Percentiles rank a stretch among this genome's conserved stretches.
Evolutionary conservation across 2,888 invertebrate species (phyloP).

Genomic region (Malthinus flaveolus): DNA sequence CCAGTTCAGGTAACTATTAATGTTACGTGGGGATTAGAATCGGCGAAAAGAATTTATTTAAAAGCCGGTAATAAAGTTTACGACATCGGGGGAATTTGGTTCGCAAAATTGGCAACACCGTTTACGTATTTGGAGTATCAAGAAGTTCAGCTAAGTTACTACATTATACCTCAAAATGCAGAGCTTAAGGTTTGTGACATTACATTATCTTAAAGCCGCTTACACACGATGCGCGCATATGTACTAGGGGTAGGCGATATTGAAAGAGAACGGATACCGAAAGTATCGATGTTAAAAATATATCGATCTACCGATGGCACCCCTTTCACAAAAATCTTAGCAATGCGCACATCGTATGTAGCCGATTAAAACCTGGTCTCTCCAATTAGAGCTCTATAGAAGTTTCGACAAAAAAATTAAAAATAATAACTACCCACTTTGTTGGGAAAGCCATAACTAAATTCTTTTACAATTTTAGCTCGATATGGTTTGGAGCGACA

Average conservation of each 20-base stretch:
- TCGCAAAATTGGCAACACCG: conserved; percentile 37
- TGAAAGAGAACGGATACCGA: too few species aligned
- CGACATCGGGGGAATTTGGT: conserved; percentile 37
- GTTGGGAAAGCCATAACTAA: not conserved
- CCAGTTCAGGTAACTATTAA: conserved; percentile 36
- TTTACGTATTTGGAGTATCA: conserved; percentile 37
- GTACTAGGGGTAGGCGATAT: too few species aligned
- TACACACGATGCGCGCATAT: not conserved
- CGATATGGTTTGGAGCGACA: conserved; percentile 34
- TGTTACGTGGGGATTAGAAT: conserved; percentile 37
- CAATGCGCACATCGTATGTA: too few species aligned
- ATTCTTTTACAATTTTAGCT: conserved; percentile 22
- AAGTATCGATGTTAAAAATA: too few species aligned
- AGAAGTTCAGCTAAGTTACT: conserved; percentile 34
- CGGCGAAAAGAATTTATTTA: conserved; percentile 33
- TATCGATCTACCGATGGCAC: too few species aligned
- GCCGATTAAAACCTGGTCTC: too few species aligned
- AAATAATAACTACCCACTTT: too few species aligned
- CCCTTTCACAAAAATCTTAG: too few species aligned
- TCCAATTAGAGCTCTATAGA: too few species aligned
- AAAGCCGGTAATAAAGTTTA: conserved; percentile 37
- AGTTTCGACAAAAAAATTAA: too few species aligned
- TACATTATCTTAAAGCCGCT: not conserved
- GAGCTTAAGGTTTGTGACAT: conserved; percentile 34
- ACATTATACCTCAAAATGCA: conserved; percentile 29